Base-by-base conservation (phyloP, 2,888 invertebrate genomes). In the Drosophila setosimentum region DNA sequence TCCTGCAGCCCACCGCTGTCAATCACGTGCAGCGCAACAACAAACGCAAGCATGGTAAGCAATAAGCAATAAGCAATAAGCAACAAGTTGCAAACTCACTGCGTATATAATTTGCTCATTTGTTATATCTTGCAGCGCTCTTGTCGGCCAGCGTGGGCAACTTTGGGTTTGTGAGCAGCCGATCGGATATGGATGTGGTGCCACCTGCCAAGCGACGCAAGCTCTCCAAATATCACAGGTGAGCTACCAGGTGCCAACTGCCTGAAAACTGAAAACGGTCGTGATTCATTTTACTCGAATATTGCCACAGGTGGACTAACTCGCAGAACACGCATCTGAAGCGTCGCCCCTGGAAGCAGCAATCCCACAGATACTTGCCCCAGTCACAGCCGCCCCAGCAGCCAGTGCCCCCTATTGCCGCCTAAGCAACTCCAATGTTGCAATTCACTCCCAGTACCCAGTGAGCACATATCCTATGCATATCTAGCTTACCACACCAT, bases 151-250 rank as follows among this genome's bases (percentile, higher is more conserved):
- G 71, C 27, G 74, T 85, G 54, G 85, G 75, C 33, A 83, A 78
- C 69, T 81, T 69, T 59, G 86, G 68, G 16, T 89, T 82, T 37
- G 83, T 86, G 18, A 73, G 80, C 48, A 86, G 89, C 70, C 91
- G 90, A 68, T 76, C 90, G 76, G 92, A 93, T 68, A 83, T 88
- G 78, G 92, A 93, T 58, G 91, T 78, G 53, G 83, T 82, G 65
- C 89, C 91, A n/a, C 81, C 85, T 57, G 76, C 86, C 54, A 93
- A 92, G 79, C 83, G 93, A 54, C 91, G 93, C 65, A 93, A 93
- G 81, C 83, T 92, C 55, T 88, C 92, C 76, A 93, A 93, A 86
- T 93, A 91, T 81, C 91, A 87, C 70, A 82, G 85, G 88, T 83
- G 30, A 59, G 62, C 35, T 18, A 33, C 18, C 13, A 49, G 27